A percentile compares a stretch with the other conserved stretches of the same genome.
phyloP scores from a whole-genome alignment of 2,888 invertebrate species.

The Orthosia cruda region DNA sequence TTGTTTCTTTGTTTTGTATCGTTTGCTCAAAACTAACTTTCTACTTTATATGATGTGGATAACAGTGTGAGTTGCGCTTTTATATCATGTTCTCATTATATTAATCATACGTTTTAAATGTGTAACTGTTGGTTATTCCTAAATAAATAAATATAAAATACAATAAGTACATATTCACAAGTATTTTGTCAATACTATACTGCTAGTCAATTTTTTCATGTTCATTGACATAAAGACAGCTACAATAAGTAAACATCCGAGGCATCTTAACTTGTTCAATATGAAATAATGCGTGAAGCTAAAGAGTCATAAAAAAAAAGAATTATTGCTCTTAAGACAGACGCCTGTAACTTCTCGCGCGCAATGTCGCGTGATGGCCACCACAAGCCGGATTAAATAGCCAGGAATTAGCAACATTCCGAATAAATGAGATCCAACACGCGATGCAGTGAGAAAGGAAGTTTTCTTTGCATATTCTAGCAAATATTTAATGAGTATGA shows the following conservation, averaged over 20 bases:
- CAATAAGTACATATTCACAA: neutral
- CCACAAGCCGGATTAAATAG: constrained; percentile 47
- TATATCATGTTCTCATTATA: no score
- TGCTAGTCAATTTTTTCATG: neutral
- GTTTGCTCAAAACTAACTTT: no score
- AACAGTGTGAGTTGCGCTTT: no score
- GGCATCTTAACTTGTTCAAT: constrained; percentile 24
- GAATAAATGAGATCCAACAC: constrained; percentile 46
- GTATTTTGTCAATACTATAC: neutral
- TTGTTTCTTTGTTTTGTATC: no score
- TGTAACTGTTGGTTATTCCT: no score
- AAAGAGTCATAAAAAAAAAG: constrained; percentile 24
- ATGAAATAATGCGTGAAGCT: constrained; percentile 29
- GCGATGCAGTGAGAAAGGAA: constrained; percentile 36
- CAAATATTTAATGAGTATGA: constrained; percentile 5
- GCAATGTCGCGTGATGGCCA: constrained; percentile 58
- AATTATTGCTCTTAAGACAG: constrained; percentile 36
- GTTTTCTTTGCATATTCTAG: constrained; percentile 41
- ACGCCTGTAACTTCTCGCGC: constrained; percentile 57
- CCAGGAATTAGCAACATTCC: constrained; percentile 63
- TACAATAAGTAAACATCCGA: neutral
- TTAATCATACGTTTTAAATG: no score
- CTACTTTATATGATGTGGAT: no score
- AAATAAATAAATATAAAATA: no score
- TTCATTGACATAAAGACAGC: neutral